phyloP scores from a whole-genome alignment of 92 coral and sea anemone species.

The Zoanthus sansibaricus region DNA sequence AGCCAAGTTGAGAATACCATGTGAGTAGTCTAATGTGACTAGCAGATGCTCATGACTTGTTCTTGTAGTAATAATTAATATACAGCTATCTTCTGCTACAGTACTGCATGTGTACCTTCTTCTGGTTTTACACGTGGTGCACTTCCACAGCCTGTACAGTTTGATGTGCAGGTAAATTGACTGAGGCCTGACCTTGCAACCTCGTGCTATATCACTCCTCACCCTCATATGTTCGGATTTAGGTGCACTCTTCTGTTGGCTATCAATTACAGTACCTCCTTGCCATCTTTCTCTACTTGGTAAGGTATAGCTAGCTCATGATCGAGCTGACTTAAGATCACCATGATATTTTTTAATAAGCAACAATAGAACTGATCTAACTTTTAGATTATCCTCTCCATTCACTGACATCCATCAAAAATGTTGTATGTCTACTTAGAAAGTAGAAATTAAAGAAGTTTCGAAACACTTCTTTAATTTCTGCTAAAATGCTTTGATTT shows the following conservation, averaged over 20 bases:
- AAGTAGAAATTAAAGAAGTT: too few relatives aligned
- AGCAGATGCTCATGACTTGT: neutral
- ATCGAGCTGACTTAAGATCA: neutral
- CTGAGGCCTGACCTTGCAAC: conserved; percentile 5
- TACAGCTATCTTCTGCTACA: too few relatives aligned
- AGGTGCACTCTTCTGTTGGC: conserved; percentile 15
- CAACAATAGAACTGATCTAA: neutral
- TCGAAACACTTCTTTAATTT: neutral
- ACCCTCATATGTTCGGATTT: neutral
- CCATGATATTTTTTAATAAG: neutral
- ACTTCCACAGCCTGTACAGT: neutral
- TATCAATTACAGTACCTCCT: conserved; percentile 32
- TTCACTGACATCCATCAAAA: neutral
- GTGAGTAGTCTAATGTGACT: conserved; percentile 65
- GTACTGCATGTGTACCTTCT: too few relatives aligned
- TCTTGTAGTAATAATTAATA: neutral
- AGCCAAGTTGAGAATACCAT: conserved; percentile 75
- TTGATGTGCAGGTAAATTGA: neutral
- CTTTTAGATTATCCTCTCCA: neutral
- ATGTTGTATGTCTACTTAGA: too few relatives aligned
- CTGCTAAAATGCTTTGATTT: neutral
- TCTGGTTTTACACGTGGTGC: conserved; percentile 21
- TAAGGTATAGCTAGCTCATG: neutral
- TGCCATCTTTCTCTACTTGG: neutral
- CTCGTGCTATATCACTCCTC: neutral